Percentiles rank a stretch among this genome's conserved stretches.
These are phyloP conservation scores for Synergus itoensis DNA, from an alignment of 2,888 invertebrate species.

Conservation along the genomic window DNA sequence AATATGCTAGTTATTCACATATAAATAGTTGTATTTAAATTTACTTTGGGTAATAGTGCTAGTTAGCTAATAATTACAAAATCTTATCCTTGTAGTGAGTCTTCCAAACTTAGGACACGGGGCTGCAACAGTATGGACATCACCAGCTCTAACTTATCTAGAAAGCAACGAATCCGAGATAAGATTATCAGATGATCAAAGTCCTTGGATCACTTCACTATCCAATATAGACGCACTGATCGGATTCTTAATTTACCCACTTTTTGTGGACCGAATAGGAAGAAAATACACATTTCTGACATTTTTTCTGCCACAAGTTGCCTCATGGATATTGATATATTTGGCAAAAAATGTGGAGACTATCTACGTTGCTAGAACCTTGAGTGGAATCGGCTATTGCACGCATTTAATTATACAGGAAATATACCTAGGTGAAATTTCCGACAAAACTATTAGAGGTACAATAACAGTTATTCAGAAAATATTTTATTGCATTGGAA, in stretches of 20 bases:
- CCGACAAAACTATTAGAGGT: slow-evolving; percentile 80
- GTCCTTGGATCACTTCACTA: slow-evolving; percentile 70
- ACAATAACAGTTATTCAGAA: slow-evolving; percentile 80
- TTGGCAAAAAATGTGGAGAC: slow-evolving; percentile 60
- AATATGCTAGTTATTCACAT: too few species aligned
- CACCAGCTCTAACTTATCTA: slow-evolving; percentile 68
- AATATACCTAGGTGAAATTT: slow-evolving; percentile 82
- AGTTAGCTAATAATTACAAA: too few species aligned
- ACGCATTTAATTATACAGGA: slow-evolving; percentile 79
- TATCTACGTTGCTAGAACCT: slow-evolving; percentile 76
- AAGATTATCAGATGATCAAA: slow-evolving; percentile 64
- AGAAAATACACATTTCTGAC: slow-evolving; percentile 66
- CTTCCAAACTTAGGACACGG: slow-evolving; percentile 68
- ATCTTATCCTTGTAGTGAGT: slow-evolving; percentile 63
- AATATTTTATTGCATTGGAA: slow-evolving; percentile 77
- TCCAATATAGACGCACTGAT: slow-evolving; percentile 67
- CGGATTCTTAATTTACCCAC: slow-evolving; percentile 65
- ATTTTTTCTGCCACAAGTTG: slow-evolving; percentile 66
- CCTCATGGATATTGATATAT: slow-evolving; percentile 68
- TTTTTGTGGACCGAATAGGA: slow-evolving; percentile 67
- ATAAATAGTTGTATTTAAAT: too few species aligned
- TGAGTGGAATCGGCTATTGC: slow-evolving; percentile 78
- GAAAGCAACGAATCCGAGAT: slow-evolving; percentile 60
- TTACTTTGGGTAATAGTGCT: too few species aligned
- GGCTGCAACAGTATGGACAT: slow-evolving; percentile 69